phyloP scores from a whole-genome alignment of 2,888 invertebrate species.

The Hydroisotoma schaefferi region DNA sequence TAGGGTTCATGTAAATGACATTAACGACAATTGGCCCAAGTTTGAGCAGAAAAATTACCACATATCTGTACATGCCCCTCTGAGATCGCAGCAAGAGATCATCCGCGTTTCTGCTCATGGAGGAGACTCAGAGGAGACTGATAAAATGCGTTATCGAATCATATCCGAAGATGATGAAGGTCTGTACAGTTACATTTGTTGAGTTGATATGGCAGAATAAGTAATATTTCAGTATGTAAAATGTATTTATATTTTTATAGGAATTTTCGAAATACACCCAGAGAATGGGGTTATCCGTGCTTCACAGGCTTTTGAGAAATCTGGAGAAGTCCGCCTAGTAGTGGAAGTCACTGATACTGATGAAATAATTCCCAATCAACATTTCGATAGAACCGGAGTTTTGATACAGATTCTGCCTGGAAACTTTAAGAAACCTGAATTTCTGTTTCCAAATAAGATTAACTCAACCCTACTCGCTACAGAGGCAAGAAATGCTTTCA shows the following conservation, averaged over 20 bases:
- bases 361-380: conserved; percentile 62
- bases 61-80: conserved; percentile 71
- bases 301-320: conserved; percentile 65
- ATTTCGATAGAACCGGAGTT: conserved; percentile 41
- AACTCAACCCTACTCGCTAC: conserved; percentile 41
- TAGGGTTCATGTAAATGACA: conserved; percentile 28
- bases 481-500: conserved; percentile 28
- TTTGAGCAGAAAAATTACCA: conserved; percentile 75
- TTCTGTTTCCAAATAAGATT: conserved; percentile 45
- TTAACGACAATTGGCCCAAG: conserved; percentile 56
- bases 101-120: conserved; percentile 77
- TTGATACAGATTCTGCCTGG: conserved; percentile 40
- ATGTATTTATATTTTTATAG: conserved; percentile 49
- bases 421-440: conserved; percentile 45
- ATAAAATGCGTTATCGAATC: conserved; percentile 71
- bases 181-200: conserved; percentile 48
- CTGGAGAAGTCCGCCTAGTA: conserved; percentile 59
- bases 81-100: conserved; percentile 76
- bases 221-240: background rate
- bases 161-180: conserved; percentile 64
- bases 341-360: conserved; percentile 76
- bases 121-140: conserved; percentile 72
- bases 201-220: no score
- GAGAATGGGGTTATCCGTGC: conserved; percentile 77
- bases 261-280: conserved; percentile 70